Evolutionary conservation across 2,113 vertebrate genomes (phyloP).

Genomic region (Mobula hypostoma): DNA sequence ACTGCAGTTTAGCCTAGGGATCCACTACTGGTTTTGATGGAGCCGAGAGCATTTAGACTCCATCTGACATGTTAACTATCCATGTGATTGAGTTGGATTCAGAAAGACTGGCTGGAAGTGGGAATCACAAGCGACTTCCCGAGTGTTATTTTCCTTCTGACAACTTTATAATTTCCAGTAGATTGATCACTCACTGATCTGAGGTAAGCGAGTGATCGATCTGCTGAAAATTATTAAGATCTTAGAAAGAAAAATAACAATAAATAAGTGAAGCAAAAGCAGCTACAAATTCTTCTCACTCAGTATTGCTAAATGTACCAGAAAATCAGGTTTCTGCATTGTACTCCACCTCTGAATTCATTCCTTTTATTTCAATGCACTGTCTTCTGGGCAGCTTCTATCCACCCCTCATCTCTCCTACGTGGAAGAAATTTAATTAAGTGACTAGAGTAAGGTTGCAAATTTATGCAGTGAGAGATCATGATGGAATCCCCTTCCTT

Average conservation of each 20-base stretch:
- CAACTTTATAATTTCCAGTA: too few species aligned
- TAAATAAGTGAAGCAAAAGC: neutral
- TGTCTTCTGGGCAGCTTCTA: too few species aligned
- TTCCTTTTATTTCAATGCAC: too few species aligned
- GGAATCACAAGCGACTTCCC: neutral
- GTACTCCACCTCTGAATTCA: too few species aligned
- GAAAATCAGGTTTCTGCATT: too few species aligned
- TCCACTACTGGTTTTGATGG: neutral
- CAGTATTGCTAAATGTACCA: too few species aligned
- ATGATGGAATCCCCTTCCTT: neutral
- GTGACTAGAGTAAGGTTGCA: neutral
- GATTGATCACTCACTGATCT: too few species aligned
- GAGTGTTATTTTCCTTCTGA: neutral
- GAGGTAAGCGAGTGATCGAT: neutral
- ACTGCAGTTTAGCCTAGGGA: neutral
- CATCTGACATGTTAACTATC: neutral
- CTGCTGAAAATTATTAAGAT: neutral
- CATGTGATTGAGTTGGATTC: neutral
- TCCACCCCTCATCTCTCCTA: neutral
- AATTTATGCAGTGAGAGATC: neutral
- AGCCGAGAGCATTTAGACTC: neutral
- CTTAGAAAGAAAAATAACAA: constrained; percentile 1
- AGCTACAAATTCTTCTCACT: too few species aligned
- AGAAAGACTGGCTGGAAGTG: neutral
- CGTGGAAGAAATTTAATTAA: neutral